Conservation (phyloP, 1,140 invertebrate genomes). For the Capitella teleta region DNA sequence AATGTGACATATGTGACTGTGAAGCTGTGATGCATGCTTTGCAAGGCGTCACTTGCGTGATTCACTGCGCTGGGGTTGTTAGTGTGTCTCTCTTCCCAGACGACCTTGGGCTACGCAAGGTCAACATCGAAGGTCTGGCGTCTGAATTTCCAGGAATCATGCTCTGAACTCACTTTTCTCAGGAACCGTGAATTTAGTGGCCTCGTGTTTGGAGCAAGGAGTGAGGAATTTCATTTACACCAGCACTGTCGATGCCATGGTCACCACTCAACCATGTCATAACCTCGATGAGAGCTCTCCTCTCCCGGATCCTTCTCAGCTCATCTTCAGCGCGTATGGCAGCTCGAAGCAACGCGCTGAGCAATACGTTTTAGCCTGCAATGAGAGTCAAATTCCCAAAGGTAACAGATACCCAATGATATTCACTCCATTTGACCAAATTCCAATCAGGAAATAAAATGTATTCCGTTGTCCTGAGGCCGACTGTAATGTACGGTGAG, state of each 20-base stretch:
- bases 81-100: constrained; percentile 51
- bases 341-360: constrained; percentile 54
- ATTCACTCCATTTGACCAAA: too few species aligned
- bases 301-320: constrained; percentile 40
- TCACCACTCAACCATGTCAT: constrained; percentile 44
- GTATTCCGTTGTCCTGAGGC: constrained; percentile 50
- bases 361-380: constrained; percentile 47
- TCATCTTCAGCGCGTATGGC: constrained; percentile 54
- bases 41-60: constrained; percentile 48
- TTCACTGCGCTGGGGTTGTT: constrained; percentile 54
- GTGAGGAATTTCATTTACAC: constrained; percentile 50
- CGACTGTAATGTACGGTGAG: constrained; percentile 58
- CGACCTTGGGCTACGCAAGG: constrained; percentile 44
- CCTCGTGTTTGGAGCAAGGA: constrained; percentile 47
- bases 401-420: too few species aligned
- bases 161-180: too few species aligned
- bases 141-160: too few species aligned
- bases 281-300: constrained; percentile 39
- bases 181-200: constrained; percentile 51
- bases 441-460: too few species aligned
- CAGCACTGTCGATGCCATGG: constrained; percentile 52
- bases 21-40: constrained; percentile 35
- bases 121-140: constrained; percentile 53
- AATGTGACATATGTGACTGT: constrained; percentile 43
- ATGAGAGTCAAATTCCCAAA: too few species aligned